Base-by-base conservation (phyloP, 2,797 vertebrate species). In the Fistularia tabacaria region DNA sequence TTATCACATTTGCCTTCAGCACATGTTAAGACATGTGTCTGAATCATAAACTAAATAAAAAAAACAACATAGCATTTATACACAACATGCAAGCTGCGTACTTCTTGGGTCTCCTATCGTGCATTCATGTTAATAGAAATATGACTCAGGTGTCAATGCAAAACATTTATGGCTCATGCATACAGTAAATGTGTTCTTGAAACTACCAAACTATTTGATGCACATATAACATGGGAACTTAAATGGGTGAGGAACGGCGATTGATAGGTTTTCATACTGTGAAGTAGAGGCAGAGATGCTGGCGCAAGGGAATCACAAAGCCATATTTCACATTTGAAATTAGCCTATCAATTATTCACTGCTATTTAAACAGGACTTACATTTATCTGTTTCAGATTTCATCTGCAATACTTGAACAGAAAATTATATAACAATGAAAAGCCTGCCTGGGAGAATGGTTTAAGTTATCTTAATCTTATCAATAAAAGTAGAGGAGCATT, bases 261-360 rank as follows among this genome's bases (percentile, higher is more conserved):
- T 49, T 42, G 55, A 71, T 53, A 64, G 44, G 46, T 66, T 62
- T 76, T 69, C 40, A 65, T 37, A 54, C n/a, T 42, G 43, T 69
- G 73, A 49, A 64, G 64, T 60, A 54, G 60, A 62, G 67, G 66
- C 54, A 76, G 62, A 78, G 71, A 84, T 66, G 71, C 66, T 67
- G 66, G 79, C 76, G 64, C 67, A 73, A 58, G 69, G 76, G 71
- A 85, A 84, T 80, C 69, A 60, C 1, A 70, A 77, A 76, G 70
- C 77, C 77, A 85, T 85, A 81, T 82, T 89, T 92, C 89, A 90
- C 69, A 61, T 69, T 79, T 73, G 74, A 88, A 92, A 92, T 92
- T 73, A 91, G 77, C 77, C 86, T 80, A 88, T 92, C 80, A 92
- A 91, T 92, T 86, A 92, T 92, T 92, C 85, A 92, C 79, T 54